A percentile compares a stretch with the other conserved stretches of the same genome.
phyloP scores from a whole-genome alignment of 2,797 vertebrate genomes.

The Graptemys geographica region DNA sequence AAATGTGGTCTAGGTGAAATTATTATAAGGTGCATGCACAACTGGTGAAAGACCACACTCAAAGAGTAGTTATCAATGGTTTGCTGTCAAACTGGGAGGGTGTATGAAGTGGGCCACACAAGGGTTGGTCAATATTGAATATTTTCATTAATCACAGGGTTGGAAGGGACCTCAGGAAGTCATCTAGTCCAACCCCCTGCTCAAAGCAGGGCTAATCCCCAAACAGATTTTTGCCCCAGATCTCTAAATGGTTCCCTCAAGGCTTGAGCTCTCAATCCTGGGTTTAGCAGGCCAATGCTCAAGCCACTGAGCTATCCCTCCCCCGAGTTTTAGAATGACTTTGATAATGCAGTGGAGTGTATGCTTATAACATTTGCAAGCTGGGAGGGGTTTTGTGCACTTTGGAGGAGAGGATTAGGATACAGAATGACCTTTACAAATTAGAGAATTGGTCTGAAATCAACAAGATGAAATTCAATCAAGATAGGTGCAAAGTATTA shows the following conservation, averaged over 20 bases:
- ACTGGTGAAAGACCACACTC: background rate
- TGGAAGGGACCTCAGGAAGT: too few species aligned
- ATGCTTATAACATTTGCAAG: background rate
- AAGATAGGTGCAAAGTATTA: background rate
- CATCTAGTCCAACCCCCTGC: too few species aligned
- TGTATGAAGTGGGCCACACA: background rate
- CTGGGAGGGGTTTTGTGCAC: background rate
- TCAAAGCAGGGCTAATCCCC: too few species aligned
- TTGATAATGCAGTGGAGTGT: background rate
- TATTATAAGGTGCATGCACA: background rate
- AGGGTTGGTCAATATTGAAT: background rate
- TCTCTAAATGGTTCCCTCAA: too few species aligned
- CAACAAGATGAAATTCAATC: background rate
- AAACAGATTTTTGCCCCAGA: too few species aligned
- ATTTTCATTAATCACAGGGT: background rate
- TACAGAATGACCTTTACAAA: background rate
- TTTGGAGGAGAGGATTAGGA: background rate
- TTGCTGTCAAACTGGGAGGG: background rate
- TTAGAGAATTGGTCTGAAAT: background rate
- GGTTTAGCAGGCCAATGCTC: too few species aligned
- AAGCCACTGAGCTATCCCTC: too few species aligned
- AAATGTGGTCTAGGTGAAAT: background rate
- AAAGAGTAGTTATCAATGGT: background rate
- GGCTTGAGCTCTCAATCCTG: too few species aligned
- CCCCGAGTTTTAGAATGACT: background rate